Conservation (phyloP, 2,888 invertebrate species). For the Apamea crenata region DNA sequence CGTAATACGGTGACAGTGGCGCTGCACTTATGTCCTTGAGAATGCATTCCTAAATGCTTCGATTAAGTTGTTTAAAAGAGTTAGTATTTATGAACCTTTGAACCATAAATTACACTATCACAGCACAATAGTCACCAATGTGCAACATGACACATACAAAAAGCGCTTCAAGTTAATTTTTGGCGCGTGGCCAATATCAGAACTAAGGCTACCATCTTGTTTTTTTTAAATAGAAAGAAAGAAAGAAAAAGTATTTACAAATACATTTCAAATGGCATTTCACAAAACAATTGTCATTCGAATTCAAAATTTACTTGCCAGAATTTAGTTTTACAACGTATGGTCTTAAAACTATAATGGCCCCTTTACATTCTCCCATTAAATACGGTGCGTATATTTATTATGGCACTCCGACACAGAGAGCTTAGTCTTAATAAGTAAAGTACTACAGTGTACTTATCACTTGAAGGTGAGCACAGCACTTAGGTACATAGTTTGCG, state of each 20-base stretch:
- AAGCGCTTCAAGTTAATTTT: not conserved
- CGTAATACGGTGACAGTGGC: too few species aligned
- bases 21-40: not conserved
- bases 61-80: not conserved
- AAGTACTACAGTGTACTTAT: too few species aligned
- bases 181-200: not conserved
- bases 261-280: not conserved
- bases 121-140: not conserved
- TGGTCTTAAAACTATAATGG: not conserved
- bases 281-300: not conserved
- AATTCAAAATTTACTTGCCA: not conserved
- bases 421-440: too few species aligned
- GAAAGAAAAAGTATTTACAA: too few species aligned
- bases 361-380: not conserved
- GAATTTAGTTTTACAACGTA: not conserved
- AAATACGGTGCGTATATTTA: too few species aligned
- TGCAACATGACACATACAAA: not conserved
- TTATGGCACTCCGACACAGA: too few species aligned
- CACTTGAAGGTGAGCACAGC: too few species aligned
- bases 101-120: not conserved
- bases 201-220: not conserved
- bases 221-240: too few species aligned
- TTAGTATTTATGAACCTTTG: not conserved
- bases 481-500: too few species aligned
- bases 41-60: not conserved